A percentile compares a stretch with the other conserved stretches of the same genome.
Conservation (phyloP, 2,888 invertebrate genomes). For the Cephus nigrinus region DNA sequence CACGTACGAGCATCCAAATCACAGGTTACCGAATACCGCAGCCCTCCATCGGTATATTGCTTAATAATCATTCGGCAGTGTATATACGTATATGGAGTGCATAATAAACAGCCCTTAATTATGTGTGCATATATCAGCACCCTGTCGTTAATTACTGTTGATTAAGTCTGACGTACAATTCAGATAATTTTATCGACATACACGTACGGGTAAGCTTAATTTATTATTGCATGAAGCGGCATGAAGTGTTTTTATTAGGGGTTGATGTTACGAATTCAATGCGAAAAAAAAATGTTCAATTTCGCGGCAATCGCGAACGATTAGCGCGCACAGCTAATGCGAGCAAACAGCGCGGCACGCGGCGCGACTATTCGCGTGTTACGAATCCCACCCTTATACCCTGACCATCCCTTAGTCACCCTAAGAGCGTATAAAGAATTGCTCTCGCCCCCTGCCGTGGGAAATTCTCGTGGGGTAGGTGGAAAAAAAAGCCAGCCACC, state of each 20-base stretch:
- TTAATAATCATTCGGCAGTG: background rate
- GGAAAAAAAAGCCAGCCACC: slow-evolving; percentile 34
- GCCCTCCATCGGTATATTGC: background rate
- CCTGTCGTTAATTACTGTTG: no score
- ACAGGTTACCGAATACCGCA: slow-evolving; percentile 42
- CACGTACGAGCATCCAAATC: slow-evolving; percentile 45
- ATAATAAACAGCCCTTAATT: no score
- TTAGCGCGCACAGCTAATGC: slow-evolving; percentile 53
- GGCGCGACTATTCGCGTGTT: slow-evolving; percentile 42
- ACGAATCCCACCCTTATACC: slow-evolving; percentile 35
- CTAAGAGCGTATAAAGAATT: slow-evolving; percentile 36
- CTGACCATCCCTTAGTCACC: slow-evolving; percentile 34
- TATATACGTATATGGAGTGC: no score
- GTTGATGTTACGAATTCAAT: no score
- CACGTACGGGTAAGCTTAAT: no score
- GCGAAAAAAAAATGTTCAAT: slow-evolving; percentile 34
- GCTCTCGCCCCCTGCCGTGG: slow-evolving; percentile 45
- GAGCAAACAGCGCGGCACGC: slow-evolving; percentile 41
- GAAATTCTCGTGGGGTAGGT: slow-evolving; percentile 46
- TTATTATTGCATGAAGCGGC: no score
- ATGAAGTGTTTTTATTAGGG: no score
- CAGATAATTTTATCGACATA: no score
- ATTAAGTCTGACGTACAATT: no score
- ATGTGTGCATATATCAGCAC: no score
- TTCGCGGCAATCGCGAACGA: slow-evolving; percentile 59